Percentiles rank a stretch among this genome's conserved stretches.
Evolutionary conservation across 2,113 vertebrate species (phyloP).

Genomic region (Bubo scandiacus): DNA sequence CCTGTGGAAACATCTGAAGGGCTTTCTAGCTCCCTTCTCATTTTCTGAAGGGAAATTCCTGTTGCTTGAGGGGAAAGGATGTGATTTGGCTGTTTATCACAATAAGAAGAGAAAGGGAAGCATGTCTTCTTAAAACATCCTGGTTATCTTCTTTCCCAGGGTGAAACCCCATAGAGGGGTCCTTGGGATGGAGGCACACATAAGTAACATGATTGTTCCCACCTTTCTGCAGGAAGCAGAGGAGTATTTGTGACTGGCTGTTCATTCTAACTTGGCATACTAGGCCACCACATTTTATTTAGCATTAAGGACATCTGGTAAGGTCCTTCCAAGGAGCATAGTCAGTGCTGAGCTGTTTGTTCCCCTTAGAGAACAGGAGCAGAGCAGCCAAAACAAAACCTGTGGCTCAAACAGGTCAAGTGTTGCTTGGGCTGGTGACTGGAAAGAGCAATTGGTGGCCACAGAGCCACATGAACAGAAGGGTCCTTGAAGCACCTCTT

Average conservation of each 20-base stretch:
- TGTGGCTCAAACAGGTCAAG: background rate
- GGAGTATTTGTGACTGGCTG: background rate
- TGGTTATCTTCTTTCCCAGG: background rate
- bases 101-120: background rate
- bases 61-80: background rate
- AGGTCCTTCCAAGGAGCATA: background rate
- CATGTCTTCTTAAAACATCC: background rate
- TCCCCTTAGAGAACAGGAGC: background rate
- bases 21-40: background rate
- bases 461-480: background rate
- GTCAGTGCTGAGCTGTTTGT: background rate
- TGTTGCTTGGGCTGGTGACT: background rate
- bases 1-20: background rate
- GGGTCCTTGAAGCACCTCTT: background rate
- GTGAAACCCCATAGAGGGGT: background rate
- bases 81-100: background rate
- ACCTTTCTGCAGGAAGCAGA: background rate
- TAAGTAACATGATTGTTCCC: fast-evolving
- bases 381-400: background rate
- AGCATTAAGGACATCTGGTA: background rate
- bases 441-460: background rate
- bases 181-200: background rate
- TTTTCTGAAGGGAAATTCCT: background rate
- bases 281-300: background rate
- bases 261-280: background rate